These are phyloP conservation scores for Bradypus variegatus DNA, from an alignment of 2,797 vertebrate species.

Conservation along the genomic window DNA sequence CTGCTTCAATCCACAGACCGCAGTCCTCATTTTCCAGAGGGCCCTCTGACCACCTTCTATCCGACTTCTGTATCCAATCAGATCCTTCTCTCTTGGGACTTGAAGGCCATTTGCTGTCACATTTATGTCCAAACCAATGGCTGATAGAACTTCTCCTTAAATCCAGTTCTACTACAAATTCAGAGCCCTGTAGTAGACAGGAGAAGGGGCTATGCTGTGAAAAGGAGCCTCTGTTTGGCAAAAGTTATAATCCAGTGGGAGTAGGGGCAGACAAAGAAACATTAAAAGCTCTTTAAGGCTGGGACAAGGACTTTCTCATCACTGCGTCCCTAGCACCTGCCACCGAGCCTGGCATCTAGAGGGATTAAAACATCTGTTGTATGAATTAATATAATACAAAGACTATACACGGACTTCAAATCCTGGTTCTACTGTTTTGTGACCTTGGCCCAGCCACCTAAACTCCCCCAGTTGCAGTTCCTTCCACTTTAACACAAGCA, in stretches of 20 bases:
- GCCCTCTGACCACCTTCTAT: background rate
- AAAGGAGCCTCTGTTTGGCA: background rate
- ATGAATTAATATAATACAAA: background rate
- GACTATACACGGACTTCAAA: background rate
- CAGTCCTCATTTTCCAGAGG: background rate
- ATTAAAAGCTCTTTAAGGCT: background rate
- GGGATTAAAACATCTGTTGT: background rate
- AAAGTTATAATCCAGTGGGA: background rate
- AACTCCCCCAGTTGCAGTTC: background rate
- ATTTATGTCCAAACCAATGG: background rate
- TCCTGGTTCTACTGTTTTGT: background rate
- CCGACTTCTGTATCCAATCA: background rate
- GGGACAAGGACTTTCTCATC: background rate
- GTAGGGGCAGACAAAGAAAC: fast-evolving
- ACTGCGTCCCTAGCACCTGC: background rate
- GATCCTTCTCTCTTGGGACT: background rate
- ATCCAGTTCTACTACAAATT: background rate
- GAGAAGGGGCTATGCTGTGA: background rate
- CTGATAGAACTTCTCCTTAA: background rate
- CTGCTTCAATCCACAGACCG: background rate
- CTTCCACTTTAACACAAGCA: background rate
- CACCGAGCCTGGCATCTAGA: background rate
- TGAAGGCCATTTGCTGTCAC: background rate
- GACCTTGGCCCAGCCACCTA: background rate
- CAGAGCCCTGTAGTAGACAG: background rate